phyloP scores from a whole-genome alignment of 2,797 vertebrate genomes.

The Jordanella pulchra region DNA sequence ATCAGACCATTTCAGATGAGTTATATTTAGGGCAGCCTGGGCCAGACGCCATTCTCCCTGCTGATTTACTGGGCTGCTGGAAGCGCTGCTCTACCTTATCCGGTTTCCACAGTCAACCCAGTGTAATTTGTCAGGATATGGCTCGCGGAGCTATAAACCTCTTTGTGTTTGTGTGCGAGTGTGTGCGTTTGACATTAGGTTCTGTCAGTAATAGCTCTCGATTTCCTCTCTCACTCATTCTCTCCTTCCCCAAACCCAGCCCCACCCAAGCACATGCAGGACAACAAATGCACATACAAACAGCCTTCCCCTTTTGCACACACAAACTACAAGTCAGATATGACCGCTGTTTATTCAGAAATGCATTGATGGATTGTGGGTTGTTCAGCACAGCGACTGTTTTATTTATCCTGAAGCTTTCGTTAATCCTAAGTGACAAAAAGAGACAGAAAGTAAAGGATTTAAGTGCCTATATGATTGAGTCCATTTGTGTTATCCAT shows the following conservation, averaged over 20 bases:
- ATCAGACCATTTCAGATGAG: constrained; percentile 81
- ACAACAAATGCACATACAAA: constrained; percentile 31
- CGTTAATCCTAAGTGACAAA: constrained; percentile 76
- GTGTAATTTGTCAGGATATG: constrained; percentile 81
- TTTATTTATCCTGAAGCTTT: constrained; percentile 64
- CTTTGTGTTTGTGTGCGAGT: constrained; percentile 40
- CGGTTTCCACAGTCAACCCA: constrained; percentile 79
- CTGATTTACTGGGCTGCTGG: constrained; percentile 80
- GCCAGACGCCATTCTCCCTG: constrained; percentile 78
- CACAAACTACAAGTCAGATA: constrained; percentile 65
- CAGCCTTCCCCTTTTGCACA: constrained; percentile 42
- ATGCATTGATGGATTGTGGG: constrained; percentile 75
- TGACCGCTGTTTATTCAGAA: constrained; percentile 73
- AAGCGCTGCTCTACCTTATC: constrained; percentile 77
- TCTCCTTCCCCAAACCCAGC: constrained; percentile 56
- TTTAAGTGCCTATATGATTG: constrained; percentile 72
- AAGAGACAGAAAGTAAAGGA: constrained; percentile 60
- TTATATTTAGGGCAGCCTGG: constrained; percentile 79
- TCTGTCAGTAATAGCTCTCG: constrained; percentile 76
- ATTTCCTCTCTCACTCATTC: constrained; percentile 68
- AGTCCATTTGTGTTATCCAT: constrained; percentile 64
- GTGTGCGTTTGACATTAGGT: constrained; percentile 67
- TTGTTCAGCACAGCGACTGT: constrained; percentile 56
- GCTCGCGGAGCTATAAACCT: constrained; percentile 74
- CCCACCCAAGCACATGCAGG: constrained; percentile 59